These are phyloP conservation scores for Enteromius viviparus DNA, from an alignment of 2,797 vertebrate genomes.

Conservation along the genomic window DNA sequence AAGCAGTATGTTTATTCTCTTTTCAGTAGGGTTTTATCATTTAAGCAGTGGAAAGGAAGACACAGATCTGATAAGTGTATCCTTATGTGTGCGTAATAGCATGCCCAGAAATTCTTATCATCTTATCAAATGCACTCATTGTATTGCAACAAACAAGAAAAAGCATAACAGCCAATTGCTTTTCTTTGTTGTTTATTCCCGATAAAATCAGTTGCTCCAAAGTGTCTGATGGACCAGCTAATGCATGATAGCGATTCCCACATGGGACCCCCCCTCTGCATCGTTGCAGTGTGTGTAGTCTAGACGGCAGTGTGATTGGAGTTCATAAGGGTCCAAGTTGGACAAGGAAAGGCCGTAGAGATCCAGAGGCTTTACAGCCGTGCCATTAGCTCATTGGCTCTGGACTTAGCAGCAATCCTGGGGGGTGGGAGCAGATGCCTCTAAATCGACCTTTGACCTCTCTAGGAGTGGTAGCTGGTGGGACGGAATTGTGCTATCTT, in stretches of 20 bases:
- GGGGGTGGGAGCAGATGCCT: slow-evolving; percentile 64
- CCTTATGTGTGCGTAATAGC: slow-evolving; percentile 29
- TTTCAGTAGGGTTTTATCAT: neutral
- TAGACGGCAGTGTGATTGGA: slow-evolving; percentile 52
- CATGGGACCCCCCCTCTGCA: neutral
- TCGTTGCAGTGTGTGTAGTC: slow-evolving; percentile 30
- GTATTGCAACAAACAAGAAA: slow-evolving; percentile 11
- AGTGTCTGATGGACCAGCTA: slow-evolving; percentile 4
- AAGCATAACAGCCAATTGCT: neutral
- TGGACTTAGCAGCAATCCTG: slow-evolving; percentile 41
- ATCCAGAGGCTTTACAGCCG: slow-evolving; percentile 43
- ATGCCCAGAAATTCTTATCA: slow-evolving; percentile 21
- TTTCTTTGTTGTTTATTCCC: slow-evolving; percentile 4
- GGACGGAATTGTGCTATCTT: slow-evolving; percentile 55
- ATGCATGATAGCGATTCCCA: neutral
- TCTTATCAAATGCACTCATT: neutral
- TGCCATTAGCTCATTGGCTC: slow-evolving; percentile 57
- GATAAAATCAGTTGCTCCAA: neutral
- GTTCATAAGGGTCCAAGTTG: slow-evolving; percentile 42
- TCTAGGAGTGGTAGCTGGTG: slow-evolving; percentile 46
- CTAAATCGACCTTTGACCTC: slow-evolving; percentile 55
- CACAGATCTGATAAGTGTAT: slow-evolving; percentile 17
- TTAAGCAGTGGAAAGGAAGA: slow-evolving; percentile 41
- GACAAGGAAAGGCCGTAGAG: slow-evolving; percentile 32
- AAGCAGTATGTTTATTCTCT: neutral